A percentile compares a stretch with the other conserved stretches of the same genome.
phyloP scores from a whole-genome alignment of 2,797 vertebrate species.

The Heterohyrax brucei region DNA sequence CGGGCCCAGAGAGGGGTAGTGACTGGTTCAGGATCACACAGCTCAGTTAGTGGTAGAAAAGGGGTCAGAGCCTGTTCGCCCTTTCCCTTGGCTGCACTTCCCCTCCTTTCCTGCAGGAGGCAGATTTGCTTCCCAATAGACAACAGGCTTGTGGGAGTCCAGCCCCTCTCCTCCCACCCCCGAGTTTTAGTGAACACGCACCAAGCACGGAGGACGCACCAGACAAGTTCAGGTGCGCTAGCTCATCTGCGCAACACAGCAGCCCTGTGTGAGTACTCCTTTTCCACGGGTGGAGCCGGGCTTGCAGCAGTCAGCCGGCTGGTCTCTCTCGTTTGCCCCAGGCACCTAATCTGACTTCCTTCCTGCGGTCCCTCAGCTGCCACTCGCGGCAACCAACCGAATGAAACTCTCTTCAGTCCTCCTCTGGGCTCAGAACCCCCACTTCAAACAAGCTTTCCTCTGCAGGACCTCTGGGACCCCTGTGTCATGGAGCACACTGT shows the following conservation, averaged over 20 bases:
- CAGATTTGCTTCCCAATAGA: background rate
- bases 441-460: background rate
- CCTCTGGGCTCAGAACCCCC: background rate
- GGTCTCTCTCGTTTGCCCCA: no score
- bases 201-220: background rate
- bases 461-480: fast-evolving
- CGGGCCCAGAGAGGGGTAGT: background rate
- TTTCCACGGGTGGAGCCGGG: background rate
- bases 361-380: no score
- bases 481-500: fast-evolving
- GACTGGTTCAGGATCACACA: slow-evolving; percentile 11
- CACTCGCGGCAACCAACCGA: no score
- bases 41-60: background rate
- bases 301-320: background rate
- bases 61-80: background rate
- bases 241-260: background rate
- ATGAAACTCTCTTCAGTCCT: no score
- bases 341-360: background rate
- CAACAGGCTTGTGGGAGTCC: background rate
- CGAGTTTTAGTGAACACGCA: background rate
- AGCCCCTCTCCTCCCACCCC: background rate
- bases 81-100: background rate
- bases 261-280: background rate
- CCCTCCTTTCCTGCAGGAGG: background rate
- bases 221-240: background rate